Evolutionary conservation across 2,797 vertebrate species (phyloP).

Genomic region (Triplophysa bombifrons): DNA sequence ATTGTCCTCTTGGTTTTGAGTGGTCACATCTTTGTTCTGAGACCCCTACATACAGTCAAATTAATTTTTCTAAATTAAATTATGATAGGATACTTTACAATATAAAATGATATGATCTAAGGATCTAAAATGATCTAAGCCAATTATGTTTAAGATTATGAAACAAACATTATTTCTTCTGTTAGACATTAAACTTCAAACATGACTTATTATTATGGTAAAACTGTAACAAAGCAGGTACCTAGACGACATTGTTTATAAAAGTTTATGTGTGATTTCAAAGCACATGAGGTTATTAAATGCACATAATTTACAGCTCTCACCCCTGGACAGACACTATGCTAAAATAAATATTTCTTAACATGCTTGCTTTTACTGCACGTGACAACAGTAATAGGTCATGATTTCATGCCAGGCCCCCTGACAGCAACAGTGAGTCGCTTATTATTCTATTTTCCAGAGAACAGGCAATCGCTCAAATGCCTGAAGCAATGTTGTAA

Average conservation of each 20-base stretch:
- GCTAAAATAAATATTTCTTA: constrained; percentile 15
- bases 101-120: no score
- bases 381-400: neutral
- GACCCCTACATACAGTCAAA: constrained; percentile 63
- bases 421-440: neutral
- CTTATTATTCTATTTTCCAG: constrained; percentile 29
- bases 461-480: constrained; percentile 42
- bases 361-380: neutral
- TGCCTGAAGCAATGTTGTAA: constrained; percentile 62
- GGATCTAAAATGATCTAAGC: neutral
- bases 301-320: constrained; percentile 10
- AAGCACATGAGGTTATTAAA: constrained; percentile 9
- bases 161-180: no score
- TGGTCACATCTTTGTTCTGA: constrained; percentile 72
- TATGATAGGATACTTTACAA: neutral
- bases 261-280: neutral
- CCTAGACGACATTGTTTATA: constrained; percentile 3
- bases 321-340: neutral
- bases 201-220: neutral
- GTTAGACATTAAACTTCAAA: no score
- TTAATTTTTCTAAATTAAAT: neutral
- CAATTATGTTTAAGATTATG: neutral
- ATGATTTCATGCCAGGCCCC: constrained; percentile 27
- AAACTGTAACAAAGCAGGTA: neutral
- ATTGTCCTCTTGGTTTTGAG: constrained; percentile 76